phyloP scores from a whole-genome alignment of 2,113 vertebrate genomes.

The Cebus imitator region DNA sequence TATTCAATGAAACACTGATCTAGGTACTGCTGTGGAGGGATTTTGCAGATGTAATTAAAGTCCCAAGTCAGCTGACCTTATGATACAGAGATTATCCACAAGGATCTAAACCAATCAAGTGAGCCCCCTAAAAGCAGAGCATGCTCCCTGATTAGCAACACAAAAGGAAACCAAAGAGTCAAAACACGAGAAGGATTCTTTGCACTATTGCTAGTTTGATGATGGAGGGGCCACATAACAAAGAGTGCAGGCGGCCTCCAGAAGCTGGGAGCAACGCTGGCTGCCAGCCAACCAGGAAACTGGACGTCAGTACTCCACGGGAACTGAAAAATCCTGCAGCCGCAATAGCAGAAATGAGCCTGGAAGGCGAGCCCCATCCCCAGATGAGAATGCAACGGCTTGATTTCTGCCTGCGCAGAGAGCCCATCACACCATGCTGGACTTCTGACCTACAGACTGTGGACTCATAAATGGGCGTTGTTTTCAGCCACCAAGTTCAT shows the following conservation, averaged over 20 bases:
- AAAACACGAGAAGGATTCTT: background rate
- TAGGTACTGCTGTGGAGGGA: background rate
- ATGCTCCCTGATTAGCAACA: background rate
- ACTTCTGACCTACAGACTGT: background rate
- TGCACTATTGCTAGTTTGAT: background rate
- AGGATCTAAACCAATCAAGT: background rate
- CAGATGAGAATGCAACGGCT: background rate
- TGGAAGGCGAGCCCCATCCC: background rate
- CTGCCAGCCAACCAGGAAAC: background rate
- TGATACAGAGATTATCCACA: background rate
- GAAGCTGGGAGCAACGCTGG: background rate
- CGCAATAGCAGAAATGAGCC: background rate
- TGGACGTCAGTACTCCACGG: background rate
- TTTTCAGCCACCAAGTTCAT: background rate
- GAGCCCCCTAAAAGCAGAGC: background rate
- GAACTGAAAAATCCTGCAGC: background rate
- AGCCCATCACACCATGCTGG: fast-evolving
- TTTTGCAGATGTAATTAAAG: background rate
- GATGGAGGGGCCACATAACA: background rate
- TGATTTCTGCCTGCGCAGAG: background rate
- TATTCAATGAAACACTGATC: background rate
- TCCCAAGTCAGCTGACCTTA: background rate
- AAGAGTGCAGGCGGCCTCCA: background rate
- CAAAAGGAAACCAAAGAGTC: background rate
- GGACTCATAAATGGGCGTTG: no score